Percentiles rank a stretch among this genome's conserved stretches.
These are phyloP conservation scores for Zonotrichia leucophrys DNA, from an alignment of 2,113 vertebrate species.

Conservation along the genomic window DNA sequence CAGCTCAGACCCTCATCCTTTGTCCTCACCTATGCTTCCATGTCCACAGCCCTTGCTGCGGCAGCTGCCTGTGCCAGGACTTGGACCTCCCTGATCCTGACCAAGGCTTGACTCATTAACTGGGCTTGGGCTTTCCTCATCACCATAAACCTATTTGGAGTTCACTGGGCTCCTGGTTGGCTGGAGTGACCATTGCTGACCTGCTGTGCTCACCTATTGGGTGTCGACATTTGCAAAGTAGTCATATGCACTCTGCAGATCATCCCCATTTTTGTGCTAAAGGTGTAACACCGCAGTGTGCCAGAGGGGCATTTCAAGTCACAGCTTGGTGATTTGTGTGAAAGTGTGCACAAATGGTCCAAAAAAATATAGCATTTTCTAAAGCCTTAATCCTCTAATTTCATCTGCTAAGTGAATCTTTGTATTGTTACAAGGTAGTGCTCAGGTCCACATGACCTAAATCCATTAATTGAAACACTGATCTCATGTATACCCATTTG, in stretches of 20 bases:
- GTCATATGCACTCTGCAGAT: not conserved
- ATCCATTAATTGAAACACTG: not conserved
- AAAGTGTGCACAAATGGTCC: not conserved
- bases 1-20: not conserved
- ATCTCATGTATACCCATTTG: not conserved
- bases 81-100: not conserved
- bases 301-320: not conserved
- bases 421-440: not conserved
- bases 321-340: not conserved
- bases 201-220: not conserved
- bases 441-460: not conserved
- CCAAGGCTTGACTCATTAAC: not conserved
- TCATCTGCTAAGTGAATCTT: not conserved
- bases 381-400: not conserved
- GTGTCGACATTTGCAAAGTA: not conserved
- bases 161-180: not conserved
- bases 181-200: not conserved
- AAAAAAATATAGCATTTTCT: not conserved
- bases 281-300: not conserved
- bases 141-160: not conserved
- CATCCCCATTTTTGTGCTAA: not conserved
- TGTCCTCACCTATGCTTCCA: fast-evolving
- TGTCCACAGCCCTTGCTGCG: too few species aligned
- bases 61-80: not conserved
- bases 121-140: not conserved